Evolutionary conservation across 2,797 vertebrate species (phyloP), one percentile per base, ranked within the genome.

Genomic region (Taenioides sp.): DNA sequence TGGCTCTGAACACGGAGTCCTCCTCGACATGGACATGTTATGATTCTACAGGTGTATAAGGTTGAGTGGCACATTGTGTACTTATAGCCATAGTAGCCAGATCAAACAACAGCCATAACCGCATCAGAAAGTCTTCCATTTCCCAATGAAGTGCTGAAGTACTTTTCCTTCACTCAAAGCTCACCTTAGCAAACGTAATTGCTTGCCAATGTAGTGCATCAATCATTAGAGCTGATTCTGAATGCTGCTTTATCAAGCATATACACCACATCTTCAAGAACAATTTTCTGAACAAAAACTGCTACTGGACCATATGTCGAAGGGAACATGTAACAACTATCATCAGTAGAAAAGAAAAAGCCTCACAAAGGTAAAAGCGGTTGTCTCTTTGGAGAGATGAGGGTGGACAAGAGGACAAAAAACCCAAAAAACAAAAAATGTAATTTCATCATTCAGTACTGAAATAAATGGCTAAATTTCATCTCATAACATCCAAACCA

Each of bases 401-500:
- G 50, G 18, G 50, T 52, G 18, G 50, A 52, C 49, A 50, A 7
- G 49, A 50, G 18, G 17, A 31, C 34, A 7, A 34, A 34, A 34
- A 34, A 34, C 34, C 34, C 34, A 34, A 7, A 34, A 1, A 27
- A n/a, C 31, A 4, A 34, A 34, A 34, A 34, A 34, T 34, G 34
- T 34, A 7, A 34, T 34, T 34, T 34, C 34, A 34, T 34, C 34
- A 34, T 34, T 17, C 49, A 50, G 5, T 50, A 50, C 17, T 50
- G 49, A 50, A 50, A 50, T 50, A 50, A 50, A 50, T 50, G 49
- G 49, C 0, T 50, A 50, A 4, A 50, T 50, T 20, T 50, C 16
- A 50, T 6, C 16, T 50, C 81, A 84, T 72, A 82, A 65, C 69
- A 72, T 59, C 82, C 69, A 77, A 74, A 85, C 58, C 62, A 58